Percentiles rank a stretch among this genome's conserved stretches.
Evolutionary conservation across 1,140 invertebrate species (phyloP).

Genomic region (Halesus radiatus): DNA sequence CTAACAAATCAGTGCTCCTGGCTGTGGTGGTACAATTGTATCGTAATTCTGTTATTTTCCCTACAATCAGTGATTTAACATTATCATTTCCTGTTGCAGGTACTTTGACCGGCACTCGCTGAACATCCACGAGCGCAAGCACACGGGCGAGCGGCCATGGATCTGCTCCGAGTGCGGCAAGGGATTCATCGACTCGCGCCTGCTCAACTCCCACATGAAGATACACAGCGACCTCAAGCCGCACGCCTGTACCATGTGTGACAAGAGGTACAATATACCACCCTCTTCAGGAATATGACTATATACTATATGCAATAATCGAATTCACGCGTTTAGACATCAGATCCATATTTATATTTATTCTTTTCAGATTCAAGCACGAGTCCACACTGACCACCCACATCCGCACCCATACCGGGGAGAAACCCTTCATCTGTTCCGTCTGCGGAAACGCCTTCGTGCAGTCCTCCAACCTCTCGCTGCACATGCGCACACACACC

Average conservation of each 20-base stretch:
- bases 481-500: slow-evolving; percentile 80
- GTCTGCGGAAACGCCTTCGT: slow-evolving; percentile 72
- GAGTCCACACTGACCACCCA: slow-evolving; percentile 75
- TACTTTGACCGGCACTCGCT: slow-evolving; percentile 73
- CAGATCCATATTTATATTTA: neutral
- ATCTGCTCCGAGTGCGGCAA: slow-evolving; percentile 67
- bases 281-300: neutral
- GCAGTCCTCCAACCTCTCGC: slow-evolving; percentile 82
- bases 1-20: too few relatives aligned
- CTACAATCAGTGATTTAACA: too few relatives aligned
- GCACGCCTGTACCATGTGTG: slow-evolving; percentile 72
- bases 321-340: neutral
- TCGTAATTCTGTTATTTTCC: too few relatives aligned
- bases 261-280: slow-evolving; percentile 63
- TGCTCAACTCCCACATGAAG: slow-evolving; percentile 71
- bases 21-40: too few relatives aligned
- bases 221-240: slow-evolving; percentile 71
- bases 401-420: slow-evolving; percentile 75
- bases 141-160: slow-evolving; percentile 79
- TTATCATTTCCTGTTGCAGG: slow-evolving; percentile 65
- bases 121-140: slow-evolving; percentile 75
- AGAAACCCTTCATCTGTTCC: slow-evolving; percentile 73
- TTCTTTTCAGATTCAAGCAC: slow-evolving; percentile 69
- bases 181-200: slow-evolving; percentile 60
- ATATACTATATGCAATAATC: neutral